Evolutionary conservation across 2,113 vertebrate genomes (phyloP).

Genomic region (Gopherus flavomarginatus): DNA sequence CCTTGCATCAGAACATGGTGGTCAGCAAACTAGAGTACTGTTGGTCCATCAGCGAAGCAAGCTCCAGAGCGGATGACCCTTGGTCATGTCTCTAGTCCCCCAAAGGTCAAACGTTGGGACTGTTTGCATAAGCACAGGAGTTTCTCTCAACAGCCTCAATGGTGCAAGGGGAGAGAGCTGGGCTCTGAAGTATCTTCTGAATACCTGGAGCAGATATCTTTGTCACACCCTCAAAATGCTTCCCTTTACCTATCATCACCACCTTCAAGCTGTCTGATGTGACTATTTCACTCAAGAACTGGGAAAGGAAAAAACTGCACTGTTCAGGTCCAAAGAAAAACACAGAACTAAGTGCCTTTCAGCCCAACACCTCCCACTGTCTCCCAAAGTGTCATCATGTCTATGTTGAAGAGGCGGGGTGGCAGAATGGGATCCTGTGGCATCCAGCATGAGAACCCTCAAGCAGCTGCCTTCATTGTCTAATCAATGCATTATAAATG

Average conservation of each 20-base stretch:
- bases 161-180: neutral
- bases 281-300: neutral
- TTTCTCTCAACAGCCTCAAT: neutral
- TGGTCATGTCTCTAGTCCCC: neutral
- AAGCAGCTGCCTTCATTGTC: neutral
- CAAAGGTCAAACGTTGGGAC: neutral
- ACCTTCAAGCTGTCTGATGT: neutral
- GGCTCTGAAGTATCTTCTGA: neutral
- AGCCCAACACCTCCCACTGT: neutral
- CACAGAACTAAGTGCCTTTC: neutral
- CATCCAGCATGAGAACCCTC: neutral
- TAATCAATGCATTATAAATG: neutral
- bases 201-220: neutral
- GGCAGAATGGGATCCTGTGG: neutral
- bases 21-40: neutral
- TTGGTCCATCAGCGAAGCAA: neutral
- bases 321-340: neutral
- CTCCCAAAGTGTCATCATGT: neutral
- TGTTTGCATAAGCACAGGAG: neutral
- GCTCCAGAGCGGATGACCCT: neutral
- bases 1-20: neutral
- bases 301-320: neutral
- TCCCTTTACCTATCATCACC: neutral
- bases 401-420: neutral
- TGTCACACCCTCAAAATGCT: neutral